phyloP scores from a whole-genome alignment of 2,797 vertebrate genomes.

The Coendou prehensilis region DNA sequence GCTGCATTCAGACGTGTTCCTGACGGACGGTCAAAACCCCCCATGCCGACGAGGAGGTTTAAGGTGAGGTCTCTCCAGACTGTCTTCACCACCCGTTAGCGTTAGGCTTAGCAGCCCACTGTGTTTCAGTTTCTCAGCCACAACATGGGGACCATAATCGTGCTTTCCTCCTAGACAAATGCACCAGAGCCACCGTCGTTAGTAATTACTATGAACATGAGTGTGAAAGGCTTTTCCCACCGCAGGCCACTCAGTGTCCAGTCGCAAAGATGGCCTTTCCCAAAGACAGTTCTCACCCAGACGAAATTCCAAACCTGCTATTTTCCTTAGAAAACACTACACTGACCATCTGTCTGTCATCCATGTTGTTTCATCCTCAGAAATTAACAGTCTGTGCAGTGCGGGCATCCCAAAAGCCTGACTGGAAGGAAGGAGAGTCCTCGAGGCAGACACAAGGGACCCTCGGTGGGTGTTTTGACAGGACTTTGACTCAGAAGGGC shows the following conservation, averaged over 20 bases:
- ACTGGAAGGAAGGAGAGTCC: background rate
- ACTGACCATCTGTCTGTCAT: background rate
- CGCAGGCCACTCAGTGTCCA: background rate
- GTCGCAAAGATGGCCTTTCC: background rate
- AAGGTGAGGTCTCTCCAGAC: background rate
- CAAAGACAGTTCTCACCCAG: background rate
- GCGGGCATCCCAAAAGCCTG: background rate
- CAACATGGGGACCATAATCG: accelerated
- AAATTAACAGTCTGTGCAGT: background rate
- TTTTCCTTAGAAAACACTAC: background rate
- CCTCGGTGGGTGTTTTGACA: accelerated
- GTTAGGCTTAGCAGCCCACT: accelerated
- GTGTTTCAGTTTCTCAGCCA: accelerated
- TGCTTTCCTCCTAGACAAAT: accelerated
- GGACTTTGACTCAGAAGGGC: background rate
- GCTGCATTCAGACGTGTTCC: background rate
- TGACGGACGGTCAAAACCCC: background rate
- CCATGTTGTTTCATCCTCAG: background rate
- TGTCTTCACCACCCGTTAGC: background rate
- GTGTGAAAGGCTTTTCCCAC: background rate
- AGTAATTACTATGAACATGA: too few relatives aligned
- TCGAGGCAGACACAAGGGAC: background rate
- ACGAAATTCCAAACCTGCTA: background rate
- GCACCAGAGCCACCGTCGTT: background rate
- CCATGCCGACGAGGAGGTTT: background rate